A percentile compares a stretch with the other conserved stretches of the same genome.
These are phyloP conservation scores for Ectropis crepuscularia DNA, from an alignment of 2,888 invertebrate species.

Conservation along the genomic window DNA sequence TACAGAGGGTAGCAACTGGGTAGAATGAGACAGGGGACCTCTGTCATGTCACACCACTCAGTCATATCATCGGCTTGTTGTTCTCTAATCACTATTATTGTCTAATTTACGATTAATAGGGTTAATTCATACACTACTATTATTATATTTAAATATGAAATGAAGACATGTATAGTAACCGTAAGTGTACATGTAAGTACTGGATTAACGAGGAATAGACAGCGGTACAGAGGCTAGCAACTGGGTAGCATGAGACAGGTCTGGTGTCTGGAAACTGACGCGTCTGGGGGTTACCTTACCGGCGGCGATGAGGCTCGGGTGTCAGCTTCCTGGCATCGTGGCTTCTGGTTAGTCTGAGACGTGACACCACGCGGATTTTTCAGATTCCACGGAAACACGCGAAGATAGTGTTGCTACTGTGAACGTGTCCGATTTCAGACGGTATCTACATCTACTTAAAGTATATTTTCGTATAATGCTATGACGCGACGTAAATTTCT, in stretches of 20 bases:
- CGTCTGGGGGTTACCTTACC: constrained; percentile 24
- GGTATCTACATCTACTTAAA: background rate
- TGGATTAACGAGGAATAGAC: background rate
- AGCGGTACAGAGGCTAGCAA: background rate
- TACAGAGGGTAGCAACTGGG: background rate
- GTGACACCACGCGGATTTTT: constrained; percentile 56
- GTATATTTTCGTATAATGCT: no score
- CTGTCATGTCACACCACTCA: no score
- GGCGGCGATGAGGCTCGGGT: constrained; percentile 34
- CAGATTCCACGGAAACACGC: constrained; percentile 51
- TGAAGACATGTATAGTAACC: no score
- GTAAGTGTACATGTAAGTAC: no score
- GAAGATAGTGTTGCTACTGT: constrained; percentile 7
- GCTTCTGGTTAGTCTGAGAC: constrained; percentile 48
- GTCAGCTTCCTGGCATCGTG: constrained; percentile 55
- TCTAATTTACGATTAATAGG: no score
- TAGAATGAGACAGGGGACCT: background rate
- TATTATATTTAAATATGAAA: no score
- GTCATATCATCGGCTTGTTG: no score
- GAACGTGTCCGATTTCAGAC: constrained; percentile 18
- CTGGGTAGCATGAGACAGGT: background rate
- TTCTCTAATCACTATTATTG: no score
- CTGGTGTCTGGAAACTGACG: constrained; percentile 8
- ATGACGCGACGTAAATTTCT: no score
- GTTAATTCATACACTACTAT: no score